Conservation (phyloP, 2,113 vertebrate genomes). For the Parus major region DNA sequence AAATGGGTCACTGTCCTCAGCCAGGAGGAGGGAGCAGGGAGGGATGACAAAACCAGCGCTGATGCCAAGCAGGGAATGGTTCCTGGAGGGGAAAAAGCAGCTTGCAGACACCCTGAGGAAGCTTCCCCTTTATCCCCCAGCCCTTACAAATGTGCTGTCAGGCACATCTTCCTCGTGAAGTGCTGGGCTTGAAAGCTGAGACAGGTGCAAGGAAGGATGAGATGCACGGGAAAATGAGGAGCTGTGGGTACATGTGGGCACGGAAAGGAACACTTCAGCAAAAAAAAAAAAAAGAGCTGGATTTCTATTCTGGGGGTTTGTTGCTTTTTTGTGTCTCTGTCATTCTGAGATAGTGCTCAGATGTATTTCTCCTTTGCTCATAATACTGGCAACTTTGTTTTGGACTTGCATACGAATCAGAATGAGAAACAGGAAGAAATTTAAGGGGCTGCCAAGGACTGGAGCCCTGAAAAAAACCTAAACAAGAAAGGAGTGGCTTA, state of each 20-base stretch:
- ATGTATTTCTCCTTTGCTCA: not conserved
- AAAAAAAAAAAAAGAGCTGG: not conserved
- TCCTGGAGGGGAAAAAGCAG: not conserved
- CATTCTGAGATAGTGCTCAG: not conserved
- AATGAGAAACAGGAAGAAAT: not conserved
- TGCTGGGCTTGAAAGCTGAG: slow-evolving; percentile 42
- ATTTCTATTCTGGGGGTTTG: slow-evolving; percentile 38
- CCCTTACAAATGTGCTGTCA: slow-evolving; percentile 19
- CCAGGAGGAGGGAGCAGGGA: not conserved
- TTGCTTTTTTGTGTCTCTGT: slow-evolving; percentile 34
- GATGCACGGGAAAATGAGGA: slow-evolving; percentile 22
- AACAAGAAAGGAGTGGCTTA: not conserved
- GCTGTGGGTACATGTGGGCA: not conserved
- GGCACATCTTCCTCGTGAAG: slow-evolving; percentile 9
- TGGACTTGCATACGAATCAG: not conserved
- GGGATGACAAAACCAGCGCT: not conserved
- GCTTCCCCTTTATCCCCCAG: not conserved
- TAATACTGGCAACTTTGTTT: not conserved
- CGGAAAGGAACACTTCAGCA: slow-evolving; percentile 13
- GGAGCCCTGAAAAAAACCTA: not conserved
- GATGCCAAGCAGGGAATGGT: not conserved
- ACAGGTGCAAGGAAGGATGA: slow-evolving; percentile 58
- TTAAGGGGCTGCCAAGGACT: not conserved
- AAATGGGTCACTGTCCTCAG: slow-evolving; percentile 23
- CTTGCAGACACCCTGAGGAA: not conserved